A percentile compares a stretch with the other conserved stretches of the same genome.
These are phyloP conservation scores for Caenorhabditis plicata DNA, from an alignment of 2,888 invertebrate genomes.

Conservation along the genomic window DNA sequence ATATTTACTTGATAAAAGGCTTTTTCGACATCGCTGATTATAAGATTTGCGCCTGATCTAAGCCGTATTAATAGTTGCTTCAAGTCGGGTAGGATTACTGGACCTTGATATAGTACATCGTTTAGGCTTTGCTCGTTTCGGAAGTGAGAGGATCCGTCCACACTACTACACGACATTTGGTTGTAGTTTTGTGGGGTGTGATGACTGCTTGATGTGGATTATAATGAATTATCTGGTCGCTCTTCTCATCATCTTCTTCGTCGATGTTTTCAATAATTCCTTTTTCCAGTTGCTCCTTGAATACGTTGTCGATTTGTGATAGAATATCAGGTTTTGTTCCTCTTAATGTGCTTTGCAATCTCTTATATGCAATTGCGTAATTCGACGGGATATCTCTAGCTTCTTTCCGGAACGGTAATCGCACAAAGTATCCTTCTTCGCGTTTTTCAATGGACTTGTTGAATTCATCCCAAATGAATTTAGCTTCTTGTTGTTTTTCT, in stretches of 20 bases:
- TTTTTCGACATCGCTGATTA: conserved; percentile 36
- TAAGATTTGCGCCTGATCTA: conserved; percentile 4
- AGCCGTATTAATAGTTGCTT: conserved; percentile 23
- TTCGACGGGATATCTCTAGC: no score
- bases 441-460: no score
- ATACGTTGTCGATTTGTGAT: no score
- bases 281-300: conserved; percentile 4
- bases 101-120: conserved; percentile 35
- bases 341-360: no score
- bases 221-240: conserved; percentile 14
- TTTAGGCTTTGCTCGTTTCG: conserved; percentile 24
- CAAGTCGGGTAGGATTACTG: conserved; percentile 17
- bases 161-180: conserved; percentile 35
- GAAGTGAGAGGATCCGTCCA: conserved; percentile 24
- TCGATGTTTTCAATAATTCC: conserved; percentile 25
- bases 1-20: conserved; percentile 35
- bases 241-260: neutral
- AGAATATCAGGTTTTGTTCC: no score
- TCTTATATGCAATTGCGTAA: no score
- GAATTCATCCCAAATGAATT: no score
- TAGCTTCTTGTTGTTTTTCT: no score
- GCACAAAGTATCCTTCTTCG: no score
- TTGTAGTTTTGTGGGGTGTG: conserved; percentile 11
- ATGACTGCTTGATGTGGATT: conserved; percentile 33
- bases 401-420: no score